These are phyloP conservation scores for Spermophilus dauricus DNA, from an alignment of 2,113 vertebrate genomes.

Conservation along the genomic window DNA sequence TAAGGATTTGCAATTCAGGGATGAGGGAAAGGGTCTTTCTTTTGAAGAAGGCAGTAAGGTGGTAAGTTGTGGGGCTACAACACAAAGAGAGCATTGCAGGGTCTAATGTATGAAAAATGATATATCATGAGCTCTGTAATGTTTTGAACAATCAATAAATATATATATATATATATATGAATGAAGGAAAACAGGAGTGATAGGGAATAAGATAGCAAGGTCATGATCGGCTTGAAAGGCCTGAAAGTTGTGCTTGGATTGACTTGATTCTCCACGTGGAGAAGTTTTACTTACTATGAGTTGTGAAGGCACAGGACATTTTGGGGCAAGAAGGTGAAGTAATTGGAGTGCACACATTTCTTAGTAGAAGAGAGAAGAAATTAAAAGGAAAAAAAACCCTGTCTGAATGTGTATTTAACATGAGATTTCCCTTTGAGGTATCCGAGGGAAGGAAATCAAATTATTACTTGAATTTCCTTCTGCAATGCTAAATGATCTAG, in stretches of 20 bases:
- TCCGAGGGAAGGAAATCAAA: not conserved
- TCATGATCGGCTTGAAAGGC: not conserved
- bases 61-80: fast-evolving
- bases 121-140: too few relatives aligned
- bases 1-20: not conserved
- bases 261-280: not conserved
- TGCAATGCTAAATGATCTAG: not conserved
- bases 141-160: too few relatives aligned
- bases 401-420: not conserved
- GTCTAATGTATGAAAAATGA: too few relatives aligned
- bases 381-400: not conserved
- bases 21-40: not conserved
- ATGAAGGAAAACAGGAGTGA: not conserved
- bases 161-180: too few relatives aligned
- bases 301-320: not conserved
- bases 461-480: not conserved
- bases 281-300: not conserved
- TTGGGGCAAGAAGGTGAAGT: not conserved
- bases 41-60: not conserved
- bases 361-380: not conserved
- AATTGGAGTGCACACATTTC: not conserved
- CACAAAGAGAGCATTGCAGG: not conserved
- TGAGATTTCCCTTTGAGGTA: not conserved
- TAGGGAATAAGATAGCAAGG: not conserved
- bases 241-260: not conserved